These are phyloP conservation scores for Thelaira solivaga DNA, from an alignment of 2,888 invertebrate species.

Conservation along the genomic window DNA sequence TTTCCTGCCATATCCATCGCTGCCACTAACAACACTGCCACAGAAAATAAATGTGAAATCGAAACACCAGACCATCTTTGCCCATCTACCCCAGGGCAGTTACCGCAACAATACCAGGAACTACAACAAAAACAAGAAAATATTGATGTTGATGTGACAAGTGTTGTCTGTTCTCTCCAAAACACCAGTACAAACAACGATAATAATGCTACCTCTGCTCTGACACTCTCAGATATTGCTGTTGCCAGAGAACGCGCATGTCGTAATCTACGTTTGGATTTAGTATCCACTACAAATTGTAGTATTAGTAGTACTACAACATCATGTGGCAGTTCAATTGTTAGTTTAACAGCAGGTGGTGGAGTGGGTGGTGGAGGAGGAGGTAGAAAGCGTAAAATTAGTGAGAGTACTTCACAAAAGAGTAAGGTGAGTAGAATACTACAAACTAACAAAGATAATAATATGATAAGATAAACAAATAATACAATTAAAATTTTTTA, in stretches of 20 bases:
- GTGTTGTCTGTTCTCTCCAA: not conserved
- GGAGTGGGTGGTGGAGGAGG: slow-evolving; percentile 57
- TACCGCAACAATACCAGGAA: slow-evolving; percentile 23
- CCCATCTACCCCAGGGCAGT: slow-evolving; percentile 1
- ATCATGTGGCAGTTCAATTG: slow-evolving; percentile 68
- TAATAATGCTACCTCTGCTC: not conserved
- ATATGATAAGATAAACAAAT: not conserved
- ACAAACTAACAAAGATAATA: not conserved
- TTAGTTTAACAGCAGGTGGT: too few species aligned
- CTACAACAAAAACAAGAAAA: slow-evolving; percentile 28
- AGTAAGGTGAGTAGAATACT: slow-evolving; percentile 71
- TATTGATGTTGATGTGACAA: slow-evolving; percentile 58
- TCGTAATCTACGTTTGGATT: slow-evolving; percentile 75
- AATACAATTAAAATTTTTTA: too few species aligned
- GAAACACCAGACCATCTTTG: not conserved
- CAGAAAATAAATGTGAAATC: not conserved
- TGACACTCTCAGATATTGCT: slow-evolving; percentile 19
- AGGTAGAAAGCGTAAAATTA: slow-evolving; percentile 74
- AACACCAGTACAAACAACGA: not conserved
- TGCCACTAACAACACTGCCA: slow-evolving; percentile 34
- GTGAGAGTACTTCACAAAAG: slow-evolving; percentile 76
- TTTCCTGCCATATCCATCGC: slow-evolving; percentile 14
- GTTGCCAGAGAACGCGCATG: slow-evolving; percentile 69
- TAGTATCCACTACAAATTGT: slow-evolving; percentile 66
- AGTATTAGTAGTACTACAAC: slow-evolving; percentile 64